Base-by-base conservation (phyloP, 2,797 vertebrate species). In the Paedocypris micromegethes region DNA sequence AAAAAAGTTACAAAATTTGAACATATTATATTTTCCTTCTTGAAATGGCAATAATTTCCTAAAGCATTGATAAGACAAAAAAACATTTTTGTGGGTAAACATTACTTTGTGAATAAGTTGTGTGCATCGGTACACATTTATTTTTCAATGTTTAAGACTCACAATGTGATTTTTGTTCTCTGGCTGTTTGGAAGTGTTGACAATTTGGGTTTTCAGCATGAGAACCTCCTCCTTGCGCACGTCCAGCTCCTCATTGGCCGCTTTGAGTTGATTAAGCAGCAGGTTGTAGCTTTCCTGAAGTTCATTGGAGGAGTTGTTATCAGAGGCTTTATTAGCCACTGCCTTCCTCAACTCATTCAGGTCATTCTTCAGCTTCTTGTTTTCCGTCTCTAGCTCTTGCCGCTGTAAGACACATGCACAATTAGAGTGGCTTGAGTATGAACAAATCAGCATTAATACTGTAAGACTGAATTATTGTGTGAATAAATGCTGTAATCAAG, bases 161-260 rank as follows among this genome's bases (percentile, higher is more conserved):
- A 92, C 88, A 56, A 69, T 66, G 51, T 68, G 83, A 53, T 85
- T 78, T 41, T 76, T 81, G 0, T 51, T 62, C 3, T 90, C 89
- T 4, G 81, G 84, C 43, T 86, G 85, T 78, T 91, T 89, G 6
- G 91, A 86, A 0, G 81, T 61, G 58, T 88, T 96, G 77, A 97
- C 86, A 0, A 98, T 94, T 86, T 98, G 93, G 0, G 93, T 86
- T 80, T 91, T 89, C 37, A 98, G 92, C 70, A 94, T 91, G 2
- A 98, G 91, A 5, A 98, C 94, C 67, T 98, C 96, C 78, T 98
- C 96, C 75, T 96, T 97, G 60, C 96, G 91, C 37, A 94, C 92
- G 8, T 98, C 96, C 50, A 98, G 83, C 84, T 98, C 96, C 85
- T 98, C 96, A 0, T 78, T 89, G 83, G 94, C 92, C 0, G 84